Evolutionary conservation across 2,888 invertebrate genomes (phyloP).

Genomic region (Tenthredo amoena): DNA sequence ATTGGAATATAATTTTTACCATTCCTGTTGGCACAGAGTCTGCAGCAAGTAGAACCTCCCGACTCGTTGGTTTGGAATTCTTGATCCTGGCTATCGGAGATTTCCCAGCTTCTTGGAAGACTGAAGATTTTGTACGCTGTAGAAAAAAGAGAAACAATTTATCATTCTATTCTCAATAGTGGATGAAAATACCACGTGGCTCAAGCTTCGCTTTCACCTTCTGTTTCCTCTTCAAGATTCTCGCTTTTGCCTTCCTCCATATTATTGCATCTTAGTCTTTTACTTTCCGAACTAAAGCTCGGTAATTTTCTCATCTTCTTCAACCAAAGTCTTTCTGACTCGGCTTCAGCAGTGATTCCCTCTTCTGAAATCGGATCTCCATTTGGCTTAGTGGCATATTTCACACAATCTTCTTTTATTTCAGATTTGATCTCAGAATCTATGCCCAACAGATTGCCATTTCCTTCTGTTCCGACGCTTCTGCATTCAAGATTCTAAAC

Average conservation of each 20-base stretch:
- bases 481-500: not conserved
- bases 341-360: not conserved
- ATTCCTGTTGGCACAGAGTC: constrained; percentile 52
- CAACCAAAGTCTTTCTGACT: not conserved
- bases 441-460: not conserved
- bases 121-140: not conserved
- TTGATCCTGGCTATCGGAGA: not conserved
- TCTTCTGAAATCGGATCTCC: not conserved
- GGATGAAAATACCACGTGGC: not conserved
- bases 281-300: not conserved
- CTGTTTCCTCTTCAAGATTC: not conserved
- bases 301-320: not conserved
- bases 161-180: not conserved
- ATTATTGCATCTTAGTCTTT: not conserved
- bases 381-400: not conserved
- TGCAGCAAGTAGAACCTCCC: constrained; percentile 33
- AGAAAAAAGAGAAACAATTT: not conserved
- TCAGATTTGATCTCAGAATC: not conserved
- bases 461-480: not conserved
- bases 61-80: not conserved
- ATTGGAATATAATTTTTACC: constrained; percentile 49
- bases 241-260: not conserved
- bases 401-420: not conserved
- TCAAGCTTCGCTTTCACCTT: not conserved
- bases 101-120: not conserved